Conservation (phyloP, 2,888 invertebrate genomes). For the Tridacna gigas region DNA sequence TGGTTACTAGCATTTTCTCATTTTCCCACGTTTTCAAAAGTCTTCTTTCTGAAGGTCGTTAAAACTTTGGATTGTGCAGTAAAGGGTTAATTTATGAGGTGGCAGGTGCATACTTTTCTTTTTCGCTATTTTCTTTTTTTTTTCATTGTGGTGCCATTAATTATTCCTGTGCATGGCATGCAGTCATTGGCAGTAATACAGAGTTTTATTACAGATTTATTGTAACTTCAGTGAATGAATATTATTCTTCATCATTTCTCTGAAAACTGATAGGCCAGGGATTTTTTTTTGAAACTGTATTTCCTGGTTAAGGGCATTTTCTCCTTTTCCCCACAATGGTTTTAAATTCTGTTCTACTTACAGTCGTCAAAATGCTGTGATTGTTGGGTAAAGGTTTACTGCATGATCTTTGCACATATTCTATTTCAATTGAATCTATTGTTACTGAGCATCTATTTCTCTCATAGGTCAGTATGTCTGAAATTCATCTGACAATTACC, state of each 20-base stretch:
- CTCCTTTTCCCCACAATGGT: neutral
- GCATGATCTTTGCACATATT: too few species aligned
- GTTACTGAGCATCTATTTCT: too few species aligned
- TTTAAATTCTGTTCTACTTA: neutral
- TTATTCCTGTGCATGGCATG: neutral
- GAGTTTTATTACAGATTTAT: slow-evolving; percentile 1
- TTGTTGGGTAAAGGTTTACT: too few species aligned
- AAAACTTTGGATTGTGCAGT: neutral
- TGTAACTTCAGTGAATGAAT: neutral
- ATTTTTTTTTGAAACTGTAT: neutral
- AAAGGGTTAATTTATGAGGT: neutral
- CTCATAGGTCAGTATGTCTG: too few species aligned
- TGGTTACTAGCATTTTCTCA: too few species aligned
- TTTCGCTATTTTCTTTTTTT: neutral
- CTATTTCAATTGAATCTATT: too few species aligned
- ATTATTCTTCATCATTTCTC: neutral
- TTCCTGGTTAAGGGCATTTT: neutral
- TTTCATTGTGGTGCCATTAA: neutral
- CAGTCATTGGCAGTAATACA: neutral
- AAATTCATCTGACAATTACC: too few species aligned
- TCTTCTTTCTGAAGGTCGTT: too few species aligned
- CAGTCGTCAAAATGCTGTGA: neutral
- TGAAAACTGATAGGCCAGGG: neutral
- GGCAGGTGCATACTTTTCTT: neutral
- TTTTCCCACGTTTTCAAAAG: too few species aligned